phyloP scores from a whole-genome alignment of 1,140 invertebrate species.

The Lordiphosa stackelbergi region DNA sequence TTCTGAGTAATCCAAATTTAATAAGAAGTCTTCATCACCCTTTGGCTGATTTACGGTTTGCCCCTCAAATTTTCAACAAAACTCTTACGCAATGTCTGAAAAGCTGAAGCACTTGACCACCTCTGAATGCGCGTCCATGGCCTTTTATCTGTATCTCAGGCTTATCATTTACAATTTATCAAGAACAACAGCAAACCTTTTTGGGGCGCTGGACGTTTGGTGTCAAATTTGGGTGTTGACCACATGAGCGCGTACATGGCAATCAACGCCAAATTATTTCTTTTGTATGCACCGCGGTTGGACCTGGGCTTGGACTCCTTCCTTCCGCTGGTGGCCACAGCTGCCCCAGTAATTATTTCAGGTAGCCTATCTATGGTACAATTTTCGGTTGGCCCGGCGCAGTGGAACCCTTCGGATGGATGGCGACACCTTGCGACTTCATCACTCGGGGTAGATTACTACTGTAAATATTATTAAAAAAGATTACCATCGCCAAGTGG shows the following conservation, averaged over 20 bases:
- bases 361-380: constrained; percentile 65
- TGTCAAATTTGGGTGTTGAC: constrained; percentile 73
- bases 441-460: constrained; percentile 64
- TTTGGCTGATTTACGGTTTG: constrained; percentile 20
- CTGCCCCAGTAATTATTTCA: constrained; percentile 65
- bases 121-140: constrained; percentile 30
- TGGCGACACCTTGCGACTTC: constrained; percentile 59
- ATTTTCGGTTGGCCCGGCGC: constrained; percentile 20
- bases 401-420: constrained; percentile 1
- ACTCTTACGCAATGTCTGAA: constrained; percentile 1
- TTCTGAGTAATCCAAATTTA: constrained; percentile 29
- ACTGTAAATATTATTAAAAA: constrained; percentile 74
- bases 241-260: constrained; percentile 68
- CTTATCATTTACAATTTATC: constrained; percentile 66
- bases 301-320: constrained; percentile 26
- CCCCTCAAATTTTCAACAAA: constrained; percentile 3
- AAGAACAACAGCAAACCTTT: constrained; percentile 2
- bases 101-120: constrained; percentile 22
- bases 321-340: constrained; percentile 40
- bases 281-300: constrained; percentile 38
- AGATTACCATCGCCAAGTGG: constrained; percentile 59
- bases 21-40: constrained; percentile 41
- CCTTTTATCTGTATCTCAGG: constrained; percentile 22
- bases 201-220: constrained; percentile 33
- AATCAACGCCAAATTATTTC: constrained; percentile 73